phyloP scores from a whole-genome alignment of 2,797 vertebrate species.

The Danio kyathit region DNA sequence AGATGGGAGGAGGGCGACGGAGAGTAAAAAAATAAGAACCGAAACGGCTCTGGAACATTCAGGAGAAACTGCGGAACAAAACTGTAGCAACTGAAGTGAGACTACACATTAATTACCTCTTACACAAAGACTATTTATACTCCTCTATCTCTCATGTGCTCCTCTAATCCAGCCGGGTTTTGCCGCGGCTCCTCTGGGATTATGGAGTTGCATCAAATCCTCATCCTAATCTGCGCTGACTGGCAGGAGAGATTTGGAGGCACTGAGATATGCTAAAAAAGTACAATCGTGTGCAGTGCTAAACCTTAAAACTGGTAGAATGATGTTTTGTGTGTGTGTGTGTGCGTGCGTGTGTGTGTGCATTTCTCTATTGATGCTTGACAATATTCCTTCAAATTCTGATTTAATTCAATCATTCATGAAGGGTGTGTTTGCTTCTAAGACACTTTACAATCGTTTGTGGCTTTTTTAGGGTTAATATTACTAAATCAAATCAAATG shows the following conservation, averaged over 20 bases:
- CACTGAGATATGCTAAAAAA: not conserved
- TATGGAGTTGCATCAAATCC: slow-evolving; percentile 69
- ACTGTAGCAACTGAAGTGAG: not conserved
- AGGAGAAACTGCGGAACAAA: slow-evolving; percentile 1
- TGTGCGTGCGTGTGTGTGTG: not conserved
- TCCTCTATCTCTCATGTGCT: slow-evolving; percentile 58
- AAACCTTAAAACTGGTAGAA: not conserved
- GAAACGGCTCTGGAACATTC: slow-evolving; percentile 12
- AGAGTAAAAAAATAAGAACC: slow-evolving; percentile 1
- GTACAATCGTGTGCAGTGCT: not conserved
- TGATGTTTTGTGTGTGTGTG: too few species aligned
- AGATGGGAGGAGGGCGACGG: slow-evolving; percentile 16
- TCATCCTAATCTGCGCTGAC: slow-evolving; percentile 50
- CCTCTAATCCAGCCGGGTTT: slow-evolving; percentile 49
- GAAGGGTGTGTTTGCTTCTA: slow-evolving; percentile 3
- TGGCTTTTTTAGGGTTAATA: slow-evolving; percentile 17
- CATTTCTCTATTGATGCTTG: not conserved
- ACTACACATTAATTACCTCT: slow-evolving; percentile 26
- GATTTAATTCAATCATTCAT: slow-evolving; percentile 10
- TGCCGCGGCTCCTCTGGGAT: slow-evolving; percentile 62
- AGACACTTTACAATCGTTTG: slow-evolving; percentile 30
- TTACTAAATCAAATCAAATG: slow-evolving; percentile 27
- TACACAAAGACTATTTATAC: slow-evolving; percentile 41
- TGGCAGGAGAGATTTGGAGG: slow-evolving; percentile 46
- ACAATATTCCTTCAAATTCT: slow-evolving; percentile 16